phyloP scores from a whole-genome alignment of 1,140 invertebrate species.

The Trigoniulus corallinus region DNA sequence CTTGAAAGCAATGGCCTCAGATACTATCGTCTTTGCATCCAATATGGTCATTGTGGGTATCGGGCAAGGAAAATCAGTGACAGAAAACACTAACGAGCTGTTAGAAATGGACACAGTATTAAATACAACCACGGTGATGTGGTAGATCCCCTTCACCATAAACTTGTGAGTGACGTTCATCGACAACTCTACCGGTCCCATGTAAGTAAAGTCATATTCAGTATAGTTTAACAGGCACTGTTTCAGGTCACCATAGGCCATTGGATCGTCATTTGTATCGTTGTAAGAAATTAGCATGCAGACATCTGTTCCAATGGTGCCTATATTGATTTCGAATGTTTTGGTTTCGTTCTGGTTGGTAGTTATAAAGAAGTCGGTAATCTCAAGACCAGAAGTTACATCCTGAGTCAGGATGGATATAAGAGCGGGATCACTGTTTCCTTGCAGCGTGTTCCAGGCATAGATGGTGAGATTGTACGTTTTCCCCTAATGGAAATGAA shows the following conservation, averaged over 20 bases:
- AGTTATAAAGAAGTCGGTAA: neutral
- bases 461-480: neutral
- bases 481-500: neutral
- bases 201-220: neutral
- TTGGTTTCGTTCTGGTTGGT: neutral
- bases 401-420: neutral
- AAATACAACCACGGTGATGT: neutral
- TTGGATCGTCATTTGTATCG: neutral
- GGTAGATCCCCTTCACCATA: neutral
- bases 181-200: neutral
- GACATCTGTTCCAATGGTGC: neutral
- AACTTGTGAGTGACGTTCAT: neutral
- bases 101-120: neutral
- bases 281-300: neutral
- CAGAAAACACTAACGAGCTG: neutral
- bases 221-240: neutral
- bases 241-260: neutral
- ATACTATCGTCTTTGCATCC: neutral
- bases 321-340: neutral
- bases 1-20: neutral
- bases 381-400: neutral
- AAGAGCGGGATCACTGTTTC: neutral
- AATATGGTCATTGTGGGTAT: neutral
- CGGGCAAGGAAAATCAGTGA: constrained; percentile 1
- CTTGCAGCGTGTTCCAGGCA: neutral